Percentiles rank a stretch among this genome's conserved stretches.
These are phyloP conservation scores for Tinea trinotella DNA, from an alignment of 2,888 invertebrate species.

Conservation along the genomic window DNA sequence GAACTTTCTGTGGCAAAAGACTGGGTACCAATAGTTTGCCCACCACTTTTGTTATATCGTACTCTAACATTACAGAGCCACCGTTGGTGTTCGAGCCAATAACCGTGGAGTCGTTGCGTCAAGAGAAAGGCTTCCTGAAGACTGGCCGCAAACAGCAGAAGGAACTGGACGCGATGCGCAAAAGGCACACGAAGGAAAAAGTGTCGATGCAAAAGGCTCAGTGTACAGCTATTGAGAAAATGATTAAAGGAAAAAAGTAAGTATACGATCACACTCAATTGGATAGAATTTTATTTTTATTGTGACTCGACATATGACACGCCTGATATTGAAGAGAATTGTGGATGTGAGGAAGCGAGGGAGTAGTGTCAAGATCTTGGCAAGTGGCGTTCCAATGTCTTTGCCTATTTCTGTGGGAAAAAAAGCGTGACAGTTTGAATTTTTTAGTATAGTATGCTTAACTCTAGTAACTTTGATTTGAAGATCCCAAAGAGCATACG, in stretches of 20 bases:
- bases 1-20: not conserved
- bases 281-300: too few relatives aligned
- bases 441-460: too few relatives aligned
- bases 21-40: not conserved
- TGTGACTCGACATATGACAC: too few relatives aligned
- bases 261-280: too few relatives aligned
- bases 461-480: too few relatives aligned
- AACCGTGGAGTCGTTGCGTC: conserved; percentile 87
- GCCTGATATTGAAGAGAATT: too few relatives aligned
- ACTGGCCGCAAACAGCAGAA: conserved; percentile 96
- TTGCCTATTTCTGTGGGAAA: too few relatives aligned
- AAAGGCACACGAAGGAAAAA: conserved; percentile 94
- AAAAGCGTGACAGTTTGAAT: too few relatives aligned
- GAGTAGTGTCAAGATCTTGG: too few relatives aligned
- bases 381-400: too few relatives aligned
- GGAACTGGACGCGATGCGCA: conserved; percentile 91
- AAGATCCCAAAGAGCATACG: too few relatives aligned
- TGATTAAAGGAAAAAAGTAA: conserved; percentile 94
- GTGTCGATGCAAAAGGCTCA: conserved; percentile 91
- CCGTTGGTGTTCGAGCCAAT: conserved; percentile 90
- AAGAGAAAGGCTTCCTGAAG: conserved; percentile 94
- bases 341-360: too few relatives aligned
- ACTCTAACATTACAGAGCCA: conserved; percentile 70
- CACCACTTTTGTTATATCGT: not conserved
- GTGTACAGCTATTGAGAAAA: conserved; percentile 91